Percentiles rank a stretch among this genome's conserved stretches.
Evolutionary conservation across 2,113 vertebrate species (phyloP).

Genomic region (Formicarius rufipectus): DNA sequence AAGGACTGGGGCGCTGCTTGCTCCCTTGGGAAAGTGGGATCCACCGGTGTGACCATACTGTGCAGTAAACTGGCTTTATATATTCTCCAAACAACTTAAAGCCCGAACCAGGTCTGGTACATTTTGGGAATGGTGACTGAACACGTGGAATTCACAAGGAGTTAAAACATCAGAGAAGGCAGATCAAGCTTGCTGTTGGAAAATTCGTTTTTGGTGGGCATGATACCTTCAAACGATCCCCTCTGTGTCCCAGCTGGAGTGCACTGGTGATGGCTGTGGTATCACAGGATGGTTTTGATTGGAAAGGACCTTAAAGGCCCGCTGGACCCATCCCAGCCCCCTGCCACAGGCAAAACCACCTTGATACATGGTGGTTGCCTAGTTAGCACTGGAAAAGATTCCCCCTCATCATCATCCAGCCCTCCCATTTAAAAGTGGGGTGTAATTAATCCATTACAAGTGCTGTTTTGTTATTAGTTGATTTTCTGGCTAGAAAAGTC

Average conservation of each 20-base stretch:
- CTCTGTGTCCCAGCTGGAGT: neutral
- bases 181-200: neutral
- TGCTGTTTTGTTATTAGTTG: neutral
- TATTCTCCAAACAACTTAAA: neutral
- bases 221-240: neutral
- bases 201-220: neutral
- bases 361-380: neutral
- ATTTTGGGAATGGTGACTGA: neutral
- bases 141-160: neutral
- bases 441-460: neutral
- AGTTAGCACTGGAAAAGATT: neutral
- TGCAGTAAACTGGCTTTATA: neutral
- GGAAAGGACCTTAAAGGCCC: neutral
- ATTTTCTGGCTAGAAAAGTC: neutral
- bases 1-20: neutral
- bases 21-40: neutral
- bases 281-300: neutral
- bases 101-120: neutral
- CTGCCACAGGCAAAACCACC: neutral
- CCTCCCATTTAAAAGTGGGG: neutral
- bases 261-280: neutral
- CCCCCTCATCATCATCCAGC: neutral
- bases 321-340: neutral
- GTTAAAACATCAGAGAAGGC: neutral
- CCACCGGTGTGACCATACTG: rapidly evolving